Evolutionary conservation across 2,797 vertebrate species (phyloP), one percentile per base, ranked within the genome.

Genomic region (Chelmon rostratus): DNA sequence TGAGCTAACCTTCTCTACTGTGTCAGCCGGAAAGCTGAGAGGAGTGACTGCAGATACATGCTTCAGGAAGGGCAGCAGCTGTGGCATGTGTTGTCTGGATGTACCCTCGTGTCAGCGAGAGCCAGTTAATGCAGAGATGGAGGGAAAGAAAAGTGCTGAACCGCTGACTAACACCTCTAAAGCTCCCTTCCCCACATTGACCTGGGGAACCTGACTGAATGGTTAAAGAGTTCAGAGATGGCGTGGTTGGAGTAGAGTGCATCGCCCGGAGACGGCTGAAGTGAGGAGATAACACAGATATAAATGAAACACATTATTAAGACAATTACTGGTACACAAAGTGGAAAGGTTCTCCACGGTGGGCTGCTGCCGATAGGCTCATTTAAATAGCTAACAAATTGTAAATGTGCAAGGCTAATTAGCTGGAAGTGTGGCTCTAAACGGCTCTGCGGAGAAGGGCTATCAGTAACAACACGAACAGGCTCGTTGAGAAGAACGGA

Each of bases 271-370:
- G 76, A 75, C 78, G 75, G 54, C 64, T 71, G 57, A 80, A 80
- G 57, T 71, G 53, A 61, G 28, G 59, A 72, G 57, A 83, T 83
- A 74, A 66, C 64, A 65, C 56, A 49, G 71, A 83, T 71, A 68
- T 65, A 84, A 82, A 72, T 64, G 31, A 79, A 87, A 78, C 35
- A 25, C 72, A 70, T 81, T 84, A 80, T 86, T 78, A 72, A 63
- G 62, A 67, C 69, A 82, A 84, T 87, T 85, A 73, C 53, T 54
- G 23, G 12, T 42, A 68, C 40, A 68, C 53, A 58, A n/a, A 69
- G 33, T 82, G 35, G 54, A 81, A 73, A 72, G 19, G 23, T 69
- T 85, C 61, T 58, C 53, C 54, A 74, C 31, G 62, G n/a, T 23
- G 42, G 62, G 58, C 56, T 56, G n/a, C 33, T 66, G 44, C 33